A percentile compares a stretch with the other conserved stretches of the same genome.
These are phyloP conservation scores for Halcyon leucocephala DNA, from an alignment of 2,797 vertebrate species.

Conservation along the genomic window DNA sequence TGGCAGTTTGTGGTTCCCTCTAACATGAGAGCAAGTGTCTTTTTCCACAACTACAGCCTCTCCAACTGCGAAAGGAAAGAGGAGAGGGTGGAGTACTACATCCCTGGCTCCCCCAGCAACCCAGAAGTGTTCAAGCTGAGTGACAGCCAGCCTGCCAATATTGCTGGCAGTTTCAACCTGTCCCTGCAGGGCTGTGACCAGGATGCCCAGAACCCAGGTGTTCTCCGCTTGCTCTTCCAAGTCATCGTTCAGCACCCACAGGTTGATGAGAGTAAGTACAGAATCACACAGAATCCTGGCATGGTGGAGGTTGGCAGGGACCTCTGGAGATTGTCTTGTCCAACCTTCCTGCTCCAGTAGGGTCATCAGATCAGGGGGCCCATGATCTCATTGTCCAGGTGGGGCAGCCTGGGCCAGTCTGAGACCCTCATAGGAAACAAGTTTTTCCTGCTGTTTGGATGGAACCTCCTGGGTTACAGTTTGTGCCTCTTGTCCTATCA, in stretches of 20 bases:
- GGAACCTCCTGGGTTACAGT: background rate
- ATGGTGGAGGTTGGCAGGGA: background rate
- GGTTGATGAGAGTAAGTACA: conserved; percentile 77
- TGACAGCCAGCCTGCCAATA: conserved; percentile 75
- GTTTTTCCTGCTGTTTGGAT: background rate
- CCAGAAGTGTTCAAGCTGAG: conserved; percentile 72
- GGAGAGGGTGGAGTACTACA: conserved; percentile 83
- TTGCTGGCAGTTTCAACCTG: conserved; percentile 78
- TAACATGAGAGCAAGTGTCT: conserved; percentile 86
- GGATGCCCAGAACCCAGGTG: conserved; percentile 62
- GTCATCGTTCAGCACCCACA: conserved; percentile 70
- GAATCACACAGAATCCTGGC: background rate
- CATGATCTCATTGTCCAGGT: background rate
- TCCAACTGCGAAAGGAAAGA: conserved; percentile 85
- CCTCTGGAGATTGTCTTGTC: background rate
- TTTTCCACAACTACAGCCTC: conserved; percentile 76
- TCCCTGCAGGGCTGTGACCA: conserved; percentile 83
- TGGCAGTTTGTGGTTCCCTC: conserved; percentile 88
- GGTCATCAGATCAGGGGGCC: background rate
- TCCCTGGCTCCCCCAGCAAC: conserved; percentile 68
- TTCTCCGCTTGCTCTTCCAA: conserved; percentile 75
- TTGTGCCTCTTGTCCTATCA: background rate
- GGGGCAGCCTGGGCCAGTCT: background rate
- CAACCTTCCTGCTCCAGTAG: background rate
- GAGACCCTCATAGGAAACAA: background rate